Base-by-base conservation (phyloP, 2,888 invertebrate species). In the Heterodera filipjevi region DNA sequence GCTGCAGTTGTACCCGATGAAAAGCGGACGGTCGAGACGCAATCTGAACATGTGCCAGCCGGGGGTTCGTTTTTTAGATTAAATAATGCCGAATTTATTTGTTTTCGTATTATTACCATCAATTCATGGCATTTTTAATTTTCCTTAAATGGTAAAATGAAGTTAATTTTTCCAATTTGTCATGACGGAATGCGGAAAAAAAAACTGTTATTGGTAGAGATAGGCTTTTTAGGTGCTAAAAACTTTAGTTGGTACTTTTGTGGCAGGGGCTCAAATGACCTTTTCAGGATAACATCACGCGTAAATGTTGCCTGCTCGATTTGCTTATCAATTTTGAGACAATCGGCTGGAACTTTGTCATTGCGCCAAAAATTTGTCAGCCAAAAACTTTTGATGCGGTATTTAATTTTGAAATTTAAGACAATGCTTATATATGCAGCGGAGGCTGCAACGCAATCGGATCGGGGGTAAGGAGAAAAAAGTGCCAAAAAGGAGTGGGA, bases 281-380 rank as follows among this genome's bases (percentile, higher is more conserved):
- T 59, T 27, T 59, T 5, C 27, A 80, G 71, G 85, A 84, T 76
- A 84, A 82, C 77, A 85, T 85, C n/a, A 89, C 89, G 74, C 83
- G 85, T 16, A 85, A 89, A 71, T 98, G 98, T 91, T 98, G 98
- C 89, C 93, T 96, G 6, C 96, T 95, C 90, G 95, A 96, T 0
- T 72, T 88, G 64, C 74, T 83, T 22, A 95, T 98, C 27, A 95
- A 96, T 91, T 98, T 98, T 90, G 94, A 94, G 85, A 93, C 93
- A 89, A 95, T 97, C 89, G 96, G 96, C 39, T 97, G 96, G 95
- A 95, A 96, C 49, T 98, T 96, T 93, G 94, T 98, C 87, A 95
- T 98, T 80, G 96, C 96, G 0, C 98, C 98, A 0, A 95, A 95
- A 87, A 92, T 93, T 86, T 98, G 75, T 75, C 22, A 30, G 74